Base-by-base conservation (phyloP, 1,140 invertebrate species). In the Euwallacea fornicatus region DNA sequence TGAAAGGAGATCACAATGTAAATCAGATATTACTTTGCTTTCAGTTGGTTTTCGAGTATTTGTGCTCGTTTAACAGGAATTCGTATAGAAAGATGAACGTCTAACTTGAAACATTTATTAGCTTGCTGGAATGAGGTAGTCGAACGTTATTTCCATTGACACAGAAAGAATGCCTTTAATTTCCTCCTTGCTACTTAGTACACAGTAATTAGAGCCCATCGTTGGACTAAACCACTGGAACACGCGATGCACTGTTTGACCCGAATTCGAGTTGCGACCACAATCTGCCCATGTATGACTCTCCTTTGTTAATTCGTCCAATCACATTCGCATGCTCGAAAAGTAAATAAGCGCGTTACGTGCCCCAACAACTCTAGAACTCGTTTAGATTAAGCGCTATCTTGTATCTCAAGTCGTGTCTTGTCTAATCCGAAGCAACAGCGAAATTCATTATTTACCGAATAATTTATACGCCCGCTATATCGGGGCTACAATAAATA, bases 1-100 rank as follows among this genome's bases (percentile, higher is more conserved):
- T 33, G 66, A 44, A 68, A 68, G 43, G 42, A 68, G 66, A 68
- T 68, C 56, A 68, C 44, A 68, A 68, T 68, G 66, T 68, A 68
- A 60, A 68, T 68, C 66, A 54, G 55, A 68, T 60, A 59, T 68
- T 68, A 60, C 55, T 21, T 66, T 42, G 55, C 56, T 68, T 33
- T 68, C 41, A 43, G 66, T 59, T 58, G 56, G 41, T 46, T 68
- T 68, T 58, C 9, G 42, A 60, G 41, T 41, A 65, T 41, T 53
- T 54, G 9, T 54, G 60, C 62, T 65, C 11, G 7, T 54, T 65
- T 65, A 54, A 33, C 21, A 42, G 16, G 21, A 65, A 46, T 54
- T 42, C 10, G 42, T 63, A 42, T 60, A 41, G 42, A 60, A 60
- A 60, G 16, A 10, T 9, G 41, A 33, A 9, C 10, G 10, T 42